Conservation (phyloP, 64 coral and sea anemone genomes). For the Stichodactyla mertensii region DNA sequence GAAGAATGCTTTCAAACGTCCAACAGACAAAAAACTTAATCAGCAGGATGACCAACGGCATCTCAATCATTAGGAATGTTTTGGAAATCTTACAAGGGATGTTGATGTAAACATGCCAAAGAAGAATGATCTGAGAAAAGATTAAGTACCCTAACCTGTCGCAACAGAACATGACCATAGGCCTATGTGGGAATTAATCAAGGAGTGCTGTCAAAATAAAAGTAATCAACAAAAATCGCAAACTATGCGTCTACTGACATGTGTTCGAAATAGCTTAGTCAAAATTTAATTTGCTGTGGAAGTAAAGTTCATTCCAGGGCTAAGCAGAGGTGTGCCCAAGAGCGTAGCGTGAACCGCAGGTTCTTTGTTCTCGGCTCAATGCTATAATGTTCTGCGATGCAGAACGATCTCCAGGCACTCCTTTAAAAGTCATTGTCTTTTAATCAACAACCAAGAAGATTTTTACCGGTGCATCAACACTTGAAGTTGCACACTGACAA, state of each 20-base stretch:
- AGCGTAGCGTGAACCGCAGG: constrained; percentile 24
- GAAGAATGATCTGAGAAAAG: background rate
- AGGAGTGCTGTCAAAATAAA: background rate
- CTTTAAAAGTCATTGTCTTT: constrained; percentile 12
- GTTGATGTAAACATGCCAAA: constrained; percentile 1
- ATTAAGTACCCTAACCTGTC: background rate
- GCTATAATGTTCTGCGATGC: constrained; percentile 9
- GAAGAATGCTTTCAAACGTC: background rate
- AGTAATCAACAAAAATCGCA: background rate
- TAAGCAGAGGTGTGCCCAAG: constrained; percentile 12
- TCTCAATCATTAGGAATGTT: constrained; percentile 2
- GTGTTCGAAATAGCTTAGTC: constrained; percentile 17
- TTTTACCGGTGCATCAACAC: constrained; percentile 10
- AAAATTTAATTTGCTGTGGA: constrained; percentile 21
- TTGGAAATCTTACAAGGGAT: constrained; percentile 7
- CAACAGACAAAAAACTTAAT: background rate
- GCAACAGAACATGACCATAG: background rate
- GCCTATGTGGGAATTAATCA: background rate
- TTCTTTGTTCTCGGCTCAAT: background rate
- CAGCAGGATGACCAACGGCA: constrained; percentile 7
- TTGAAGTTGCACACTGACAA: background rate
- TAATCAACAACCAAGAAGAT: constrained; percentile 10
- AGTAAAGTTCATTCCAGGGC: constrained; percentile 8
- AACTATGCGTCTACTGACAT: constrained; percentile 21
- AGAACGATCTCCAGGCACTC: constrained; percentile 29